Base-by-base conservation (phyloP, 64 coral and sea anemone genomes). In the Stylophora pistillata region DNA sequence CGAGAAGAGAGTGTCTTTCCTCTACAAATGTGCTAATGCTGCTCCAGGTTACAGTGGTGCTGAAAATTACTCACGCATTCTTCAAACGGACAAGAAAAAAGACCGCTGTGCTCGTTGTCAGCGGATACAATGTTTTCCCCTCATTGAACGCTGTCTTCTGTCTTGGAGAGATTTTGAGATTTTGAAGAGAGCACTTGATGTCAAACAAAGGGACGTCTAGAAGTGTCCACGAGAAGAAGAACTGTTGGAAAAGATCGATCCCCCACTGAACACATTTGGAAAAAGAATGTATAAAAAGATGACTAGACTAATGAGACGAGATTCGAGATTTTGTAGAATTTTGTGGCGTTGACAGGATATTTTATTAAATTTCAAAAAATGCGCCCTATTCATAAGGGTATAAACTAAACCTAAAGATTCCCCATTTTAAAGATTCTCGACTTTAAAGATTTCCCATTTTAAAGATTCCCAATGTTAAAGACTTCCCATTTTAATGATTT, bases 51-150 rank as follows among this genome's bases (percentile, higher is more conserved):
- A 58, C 41, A 62, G 58, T 89, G 74, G 20, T 23, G 31, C 81
- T 89, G 69, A 86, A 89, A 94, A 32, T 56, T 75, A 15, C 58
- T 73, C 17, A 94, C 61, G 57, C 87, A 94, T 65, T 87, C 79
- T 62, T 89, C 87, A 71, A 53, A 32, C 68, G 92, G 87, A 86
- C 92, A 86, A 56, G 80, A 56, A 73, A 89, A 86, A 71, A 94
- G 86, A 30, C 56, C n/a, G 28, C 13, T 17, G 2, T 77, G 74
- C 29, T 81, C 30, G 78, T 79, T 28, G 55, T 81, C 78, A 64
- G 25, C 78, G 56, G 78, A 81, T 33, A 30, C 56, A 81, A 34
- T 7, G 27, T 57, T 61, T 81, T 64, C 56, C 29, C 34, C 78
- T 81, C 5, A 13, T 62, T 60, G 3, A 29, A 59, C 13, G n/a